These are phyloP conservation scores for Drosophila falleni DNA, from an alignment of 2,888 invertebrate species.

Conservation along the genomic window DNA sequence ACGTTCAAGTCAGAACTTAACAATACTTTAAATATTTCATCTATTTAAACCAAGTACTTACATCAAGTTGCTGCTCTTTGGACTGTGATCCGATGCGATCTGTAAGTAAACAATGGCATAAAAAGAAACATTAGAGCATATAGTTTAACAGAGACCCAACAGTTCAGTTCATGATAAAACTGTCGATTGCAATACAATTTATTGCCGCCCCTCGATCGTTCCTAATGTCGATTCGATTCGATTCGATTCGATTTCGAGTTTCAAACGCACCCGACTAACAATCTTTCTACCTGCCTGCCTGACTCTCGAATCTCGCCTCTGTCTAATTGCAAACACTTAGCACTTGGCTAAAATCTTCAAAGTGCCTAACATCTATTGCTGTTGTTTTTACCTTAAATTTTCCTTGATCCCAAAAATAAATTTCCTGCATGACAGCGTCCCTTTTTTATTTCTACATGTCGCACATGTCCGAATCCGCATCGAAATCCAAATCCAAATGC, in stretches of 20 bases:
- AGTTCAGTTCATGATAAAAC: constrained; percentile 68
- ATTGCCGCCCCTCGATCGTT: constrained; percentile 68
- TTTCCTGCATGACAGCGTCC: constrained; percentile 66
- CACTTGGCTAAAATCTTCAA: constrained; percentile 56
- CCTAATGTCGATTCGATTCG: constrained; percentile 58
- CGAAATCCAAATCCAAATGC: constrained; percentile 2
- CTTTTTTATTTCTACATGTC: constrained; percentile 26
- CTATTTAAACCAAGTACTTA: constrained; percentile 35
- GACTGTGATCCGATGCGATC: constrained; percentile 37
- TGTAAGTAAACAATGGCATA: constrained; percentile 22
- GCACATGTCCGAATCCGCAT: neutral
- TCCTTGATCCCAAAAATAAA: constrained; percentile 66
- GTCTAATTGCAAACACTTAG: constrained; percentile 80
- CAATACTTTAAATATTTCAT: neutral
- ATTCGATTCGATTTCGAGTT: constrained; percentile 54
- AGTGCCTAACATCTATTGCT: constrained; percentile 62
- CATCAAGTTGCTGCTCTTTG: constrained; percentile 30
- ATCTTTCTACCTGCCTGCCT: constrained; percentile 52
- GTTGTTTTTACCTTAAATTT: constrained; percentile 64
- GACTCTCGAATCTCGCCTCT: constrained; percentile 11
- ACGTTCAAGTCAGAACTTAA: constrained; percentile 9
- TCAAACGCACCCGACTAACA: constrained; percentile 24
- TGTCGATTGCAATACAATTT: constrained; percentile 81
- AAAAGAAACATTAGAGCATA: constrained; percentile 23
- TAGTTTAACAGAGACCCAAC: neutral